Base-by-base conservation (phyloP, 2,888 invertebrate species). In the Malthinus flaveolus region DNA sequence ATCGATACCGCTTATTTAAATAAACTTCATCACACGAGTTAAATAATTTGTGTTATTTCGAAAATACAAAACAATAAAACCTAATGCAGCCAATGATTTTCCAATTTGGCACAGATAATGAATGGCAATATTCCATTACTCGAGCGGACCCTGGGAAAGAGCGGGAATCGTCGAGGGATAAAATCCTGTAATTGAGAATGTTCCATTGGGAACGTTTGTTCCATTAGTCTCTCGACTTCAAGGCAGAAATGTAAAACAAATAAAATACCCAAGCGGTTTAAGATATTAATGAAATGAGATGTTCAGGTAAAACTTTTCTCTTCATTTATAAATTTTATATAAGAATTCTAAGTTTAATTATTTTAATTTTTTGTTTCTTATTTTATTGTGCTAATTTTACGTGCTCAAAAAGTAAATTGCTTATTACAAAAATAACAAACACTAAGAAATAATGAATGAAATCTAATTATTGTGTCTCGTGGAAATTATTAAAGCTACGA, bases 181-280 rank as follows among this genome's bases (percentile, higher is more conserved):
- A 71, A 71, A 71, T 71, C 67, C 70, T 56, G 69, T 71, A 71
- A 71, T 70, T 71, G 70, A 71, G 70, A 70, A 70, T 66, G 68
- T 69, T 71, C 71, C 69, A 62, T 64, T 50, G 69, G 70, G 70
- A 71, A 50, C 67, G 67, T 69, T 71, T 70, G 66, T 67, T 67
- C 66, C 66, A 68, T 66, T 68, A 67, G 66, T 67, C 66, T 66
- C 50, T 65, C 66, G 64, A 68, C 68, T 68, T 69, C 63, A 62
- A 61, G 67, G 66, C 64, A 65, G 67, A 69, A 66, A 70, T 69
- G 68, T 66, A 69, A 69, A 71, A 70, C 66, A 70, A 70, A 68
- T 71, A 69, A 65, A 59, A 62, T 56, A 53, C 65, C 59, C 64
- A 55, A 49, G 63, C 60, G 67, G 62, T 59, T 59, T 53, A 54